Evolutionary conservation across 2,888 invertebrate genomes (phyloP).

Genomic region (Eupithecia exiguata): DNA sequence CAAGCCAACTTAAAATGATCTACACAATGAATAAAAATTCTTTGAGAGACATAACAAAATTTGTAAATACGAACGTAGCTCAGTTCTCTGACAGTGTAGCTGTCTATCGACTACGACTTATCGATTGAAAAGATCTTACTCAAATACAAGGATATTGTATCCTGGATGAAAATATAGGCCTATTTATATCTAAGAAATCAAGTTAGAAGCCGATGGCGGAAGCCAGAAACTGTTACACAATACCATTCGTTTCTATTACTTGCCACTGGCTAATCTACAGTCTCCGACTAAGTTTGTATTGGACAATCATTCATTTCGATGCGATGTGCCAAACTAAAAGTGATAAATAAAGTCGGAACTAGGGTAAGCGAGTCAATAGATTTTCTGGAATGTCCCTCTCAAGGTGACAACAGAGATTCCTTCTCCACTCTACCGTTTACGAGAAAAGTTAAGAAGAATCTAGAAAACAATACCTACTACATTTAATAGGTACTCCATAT

Average conservation of each 20-base stretch:
- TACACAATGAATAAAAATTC: too few species aligned
- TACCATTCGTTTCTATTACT: constrained; percentile 9
- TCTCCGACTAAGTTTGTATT: constrained; percentile 9
- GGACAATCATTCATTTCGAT: constrained; percentile 17
- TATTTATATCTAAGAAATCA: neutral
- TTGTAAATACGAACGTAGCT: neutral
- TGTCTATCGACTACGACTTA: neutral
- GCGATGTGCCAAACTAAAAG: constrained; percentile 16
- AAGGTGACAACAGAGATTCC: constrained; percentile 11
- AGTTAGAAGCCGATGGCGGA: neutral
- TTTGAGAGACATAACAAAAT: neutral
- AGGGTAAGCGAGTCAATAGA: constrained; percentile 26
- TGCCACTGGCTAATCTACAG: constrained; percentile 7
- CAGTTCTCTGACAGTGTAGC: too few species aligned
- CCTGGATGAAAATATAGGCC: too few species aligned
- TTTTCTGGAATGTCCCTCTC: constrained; percentile 9
- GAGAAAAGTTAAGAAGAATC: neutral
- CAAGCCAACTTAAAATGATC: too few species aligned
- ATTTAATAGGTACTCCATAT: too few species aligned
- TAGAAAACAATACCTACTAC: neutral
- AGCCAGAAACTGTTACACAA: neutral
- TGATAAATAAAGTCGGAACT: constrained; percentile 23
- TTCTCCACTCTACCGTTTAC: neutral
- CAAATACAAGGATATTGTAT: neutral
- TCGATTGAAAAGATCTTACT: neutral